Evolutionary conservation across 2,797 vertebrate species (phyloP).

Genomic region (Pangasius macronema): DNA sequence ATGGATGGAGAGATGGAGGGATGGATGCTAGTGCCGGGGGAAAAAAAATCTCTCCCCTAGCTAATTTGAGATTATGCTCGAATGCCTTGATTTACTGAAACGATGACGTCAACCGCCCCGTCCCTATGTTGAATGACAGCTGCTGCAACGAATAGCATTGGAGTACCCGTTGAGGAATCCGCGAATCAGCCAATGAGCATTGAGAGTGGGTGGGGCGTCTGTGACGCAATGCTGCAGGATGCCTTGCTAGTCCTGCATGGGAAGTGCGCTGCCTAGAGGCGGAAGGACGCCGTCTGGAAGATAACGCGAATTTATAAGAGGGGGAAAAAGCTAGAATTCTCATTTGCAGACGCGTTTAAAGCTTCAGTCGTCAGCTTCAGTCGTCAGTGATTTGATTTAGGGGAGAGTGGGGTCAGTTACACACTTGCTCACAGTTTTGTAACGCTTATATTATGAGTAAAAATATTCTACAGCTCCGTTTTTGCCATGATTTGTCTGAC

Average conservation of each 20-base stretch:
- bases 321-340: neutral
- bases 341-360: neutral
- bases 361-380: neutral
- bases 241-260: constrained; percentile 65
- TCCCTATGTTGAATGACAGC: constrained; percentile 61
- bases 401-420: neutral
- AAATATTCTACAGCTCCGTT: no score
- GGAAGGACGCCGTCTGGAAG: neutral
- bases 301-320: neutral
- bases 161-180: constrained; percentile 45
- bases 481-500: no score
- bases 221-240: constrained; percentile 85
- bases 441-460: neutral
- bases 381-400: neutral
- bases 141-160: constrained; percentile 58
- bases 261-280: constrained; percentile 66
- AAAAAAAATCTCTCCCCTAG: constrained; percentile 53
- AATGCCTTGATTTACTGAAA: constrained; percentile 75
- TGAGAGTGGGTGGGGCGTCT: constrained; percentile 23
- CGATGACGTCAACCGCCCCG: constrained; percentile 82
- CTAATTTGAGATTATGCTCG: constrained; percentile 68
- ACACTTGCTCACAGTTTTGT: neutral
- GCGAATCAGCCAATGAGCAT: constrained; percentile 62
- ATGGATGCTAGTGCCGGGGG: constrained; percentile 48
- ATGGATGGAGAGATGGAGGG: constrained; percentile 15